Base-by-base conservation (phyloP, 2,113 vertebrate genomes). In the Tauraco erythrolophus region DNA sequence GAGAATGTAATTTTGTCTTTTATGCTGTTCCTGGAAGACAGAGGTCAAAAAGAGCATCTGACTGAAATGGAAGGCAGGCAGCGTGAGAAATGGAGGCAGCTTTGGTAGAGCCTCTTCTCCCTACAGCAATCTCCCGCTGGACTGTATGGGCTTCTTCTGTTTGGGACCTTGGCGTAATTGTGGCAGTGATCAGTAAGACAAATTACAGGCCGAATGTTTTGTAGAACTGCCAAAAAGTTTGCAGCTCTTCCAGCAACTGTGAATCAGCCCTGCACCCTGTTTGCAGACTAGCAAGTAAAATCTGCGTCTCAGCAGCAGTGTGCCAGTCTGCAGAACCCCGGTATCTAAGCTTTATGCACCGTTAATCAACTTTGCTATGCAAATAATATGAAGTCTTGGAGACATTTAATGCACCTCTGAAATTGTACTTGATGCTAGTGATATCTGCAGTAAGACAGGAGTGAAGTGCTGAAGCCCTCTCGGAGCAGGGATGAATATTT, bases 191-290 rank as follows among this genome's bases (percentile, higher is more conserved):
- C 83, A 92, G 69, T 39, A 84, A 69, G 84, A 89, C 66, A 89
- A 84, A 92, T 89, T 64, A 56, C 86, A 84, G 86, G 57, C 84
- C 11, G 5, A 69, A 81, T 65, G 46, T 95, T 89, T 81, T 92
- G 72, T 60, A 87, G 56, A 50, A 48, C 86, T 88, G 94, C 84
- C 93, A 91, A 56, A 80, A 96, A 64, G 33, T 95, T 94, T 81
- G 82, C 66, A 95, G 72, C 83, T 78, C 72, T 81, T 94, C 64
- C 83, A 97, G 66, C 69, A 65, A 18, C 76, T 91, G 77, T 96
- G 94, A 93, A 91, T 94, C 92, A 95, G 84, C 91, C 54, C 72
- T 88, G 79, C 17, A 37, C 85, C 78, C 88, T 84, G 0, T 85
- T 88, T 92, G 76, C 72, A 79, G 80, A 17, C 45, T 81, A 2